Evolutionary conservation across 2,888 invertebrate species (phyloP).

Genomic region (Phytoseiulus persimilis): DNA sequence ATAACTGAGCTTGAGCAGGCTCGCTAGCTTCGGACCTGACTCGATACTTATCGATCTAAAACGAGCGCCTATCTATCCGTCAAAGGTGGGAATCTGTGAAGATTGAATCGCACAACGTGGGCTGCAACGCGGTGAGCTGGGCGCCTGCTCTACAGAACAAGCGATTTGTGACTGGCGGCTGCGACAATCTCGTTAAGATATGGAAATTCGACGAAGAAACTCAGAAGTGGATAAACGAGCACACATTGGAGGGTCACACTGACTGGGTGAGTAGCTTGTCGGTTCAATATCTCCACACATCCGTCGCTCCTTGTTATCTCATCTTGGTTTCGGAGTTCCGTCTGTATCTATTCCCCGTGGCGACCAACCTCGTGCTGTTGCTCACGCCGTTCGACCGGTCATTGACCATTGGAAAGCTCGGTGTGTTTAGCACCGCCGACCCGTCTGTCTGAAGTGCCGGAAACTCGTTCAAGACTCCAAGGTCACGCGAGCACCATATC

Average conservation of each 20-base stretch:
- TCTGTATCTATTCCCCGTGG: background rate
- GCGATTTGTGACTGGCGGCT: conserved; percentile 88
- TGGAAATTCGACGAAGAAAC: conserved; percentile 64
- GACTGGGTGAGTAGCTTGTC: conserved; percentile 67
- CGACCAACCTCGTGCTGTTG: background rate
- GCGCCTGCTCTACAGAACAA: conserved; percentile 58
- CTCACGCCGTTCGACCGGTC: background rate
- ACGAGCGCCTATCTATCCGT: no score
- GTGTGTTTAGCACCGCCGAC: background rate
- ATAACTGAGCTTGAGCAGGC: no score
- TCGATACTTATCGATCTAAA: no score
- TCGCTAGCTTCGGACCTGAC: no score
- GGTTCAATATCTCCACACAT: background rate
- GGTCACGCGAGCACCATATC: background rate
- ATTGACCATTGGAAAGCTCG: background rate
- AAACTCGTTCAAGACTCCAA: background rate
- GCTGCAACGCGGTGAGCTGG: conserved; percentile 94
- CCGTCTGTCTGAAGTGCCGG: background rate
- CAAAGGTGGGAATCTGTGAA: conserved; percentile 27
- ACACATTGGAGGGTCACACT: conserved; percentile 85
- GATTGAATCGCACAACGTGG: conserved; percentile 54
- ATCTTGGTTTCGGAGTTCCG: background rate
- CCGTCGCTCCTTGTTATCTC: background rate
- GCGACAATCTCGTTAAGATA: conserved; percentile 92
- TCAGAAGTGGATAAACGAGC: conserved; percentile 86